These are phyloP conservation scores for Columba janthina DNA, from an alignment of 2,113 vertebrate genomes.

Conservation along the genomic window DNA sequence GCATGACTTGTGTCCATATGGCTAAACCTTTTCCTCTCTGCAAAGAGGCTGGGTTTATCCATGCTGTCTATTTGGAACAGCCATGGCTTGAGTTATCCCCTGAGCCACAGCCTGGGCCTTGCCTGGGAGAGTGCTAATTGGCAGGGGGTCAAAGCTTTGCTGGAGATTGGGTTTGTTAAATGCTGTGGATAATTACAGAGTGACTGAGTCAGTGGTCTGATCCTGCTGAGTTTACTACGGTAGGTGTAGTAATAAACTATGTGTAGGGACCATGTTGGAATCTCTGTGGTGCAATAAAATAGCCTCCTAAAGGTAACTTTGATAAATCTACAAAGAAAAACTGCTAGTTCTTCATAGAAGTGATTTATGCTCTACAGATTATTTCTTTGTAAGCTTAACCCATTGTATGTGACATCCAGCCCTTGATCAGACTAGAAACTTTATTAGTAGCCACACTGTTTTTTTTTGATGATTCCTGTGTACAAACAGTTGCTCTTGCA, in stretches of 20 bases:
- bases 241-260: neutral
- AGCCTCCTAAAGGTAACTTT: neutral
- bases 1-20: neutral
- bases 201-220: neutral
- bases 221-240: neutral
- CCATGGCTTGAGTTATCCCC: neutral
- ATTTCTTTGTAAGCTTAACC: neutral
- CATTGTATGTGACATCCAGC: neutral
- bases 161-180: neutral
- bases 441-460: neutral
- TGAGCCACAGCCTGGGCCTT: neutral
- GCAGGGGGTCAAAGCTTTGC: neutral
- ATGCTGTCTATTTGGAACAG: neutral
- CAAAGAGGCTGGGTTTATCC: neutral
- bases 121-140: neutral
- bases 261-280: neutral
- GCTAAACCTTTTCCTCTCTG: neutral
- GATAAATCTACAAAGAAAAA: neutral
- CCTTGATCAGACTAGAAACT: neutral
- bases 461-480: neutral
- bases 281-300: neutral
- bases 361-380: neutral
- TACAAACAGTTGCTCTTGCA: neutral
- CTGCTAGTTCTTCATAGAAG: neutral
- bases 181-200: accelerated